A percentile compares a stretch with the other conserved stretches of the same genome.
phyloP scores from a whole-genome alignment of 1,140 invertebrate species.

The Diploscapter pachys region DNA sequence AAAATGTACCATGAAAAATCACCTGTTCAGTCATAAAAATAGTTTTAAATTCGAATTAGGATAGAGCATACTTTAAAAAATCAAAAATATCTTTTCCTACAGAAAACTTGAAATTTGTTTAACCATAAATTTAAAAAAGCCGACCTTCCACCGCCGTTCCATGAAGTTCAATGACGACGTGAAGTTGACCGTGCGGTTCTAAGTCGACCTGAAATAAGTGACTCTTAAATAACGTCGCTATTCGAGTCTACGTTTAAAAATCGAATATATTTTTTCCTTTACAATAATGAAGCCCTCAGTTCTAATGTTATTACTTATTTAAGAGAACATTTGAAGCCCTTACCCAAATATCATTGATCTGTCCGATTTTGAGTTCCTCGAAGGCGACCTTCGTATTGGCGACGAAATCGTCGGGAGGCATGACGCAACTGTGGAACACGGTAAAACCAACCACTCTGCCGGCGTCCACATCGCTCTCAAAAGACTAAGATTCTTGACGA shows the following conservation, averaged over 20 bases:
- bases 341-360: slow-evolving; percentile 86
- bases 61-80: neutral
- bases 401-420: slow-evolving; percentile 93
- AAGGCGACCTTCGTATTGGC: slow-evolving; percentile 93
- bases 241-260: neutral
- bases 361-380: slow-evolving; percentile 77
- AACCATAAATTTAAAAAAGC: slow-evolving; percentile 17
- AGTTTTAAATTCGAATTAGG: neutral
- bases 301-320: neutral
- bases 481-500: slow-evolving; percentile 61
- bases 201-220: slow-evolving; percentile 76
- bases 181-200: slow-evolving; percentile 90
- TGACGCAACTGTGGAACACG: slow-evolving; percentile 96
- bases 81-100: neutral
- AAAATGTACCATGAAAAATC: neutral
- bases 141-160: slow-evolving; percentile 60
- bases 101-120: neutral
- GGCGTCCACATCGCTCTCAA: slow-evolving; percentile 84
- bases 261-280: neutral
- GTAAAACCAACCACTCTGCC: slow-evolving; percentile 86
- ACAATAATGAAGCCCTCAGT: neutral
- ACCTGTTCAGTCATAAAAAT: neutral
- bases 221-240: slow-evolving; percentile 5
- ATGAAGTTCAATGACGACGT: slow-evolving; percentile 79
- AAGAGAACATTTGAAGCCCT: slow-evolving; percentile 4